Base-by-base conservation (phyloP, 2,797 vertebrate genomes). In the Amazonetta brasiliensis region DNA sequence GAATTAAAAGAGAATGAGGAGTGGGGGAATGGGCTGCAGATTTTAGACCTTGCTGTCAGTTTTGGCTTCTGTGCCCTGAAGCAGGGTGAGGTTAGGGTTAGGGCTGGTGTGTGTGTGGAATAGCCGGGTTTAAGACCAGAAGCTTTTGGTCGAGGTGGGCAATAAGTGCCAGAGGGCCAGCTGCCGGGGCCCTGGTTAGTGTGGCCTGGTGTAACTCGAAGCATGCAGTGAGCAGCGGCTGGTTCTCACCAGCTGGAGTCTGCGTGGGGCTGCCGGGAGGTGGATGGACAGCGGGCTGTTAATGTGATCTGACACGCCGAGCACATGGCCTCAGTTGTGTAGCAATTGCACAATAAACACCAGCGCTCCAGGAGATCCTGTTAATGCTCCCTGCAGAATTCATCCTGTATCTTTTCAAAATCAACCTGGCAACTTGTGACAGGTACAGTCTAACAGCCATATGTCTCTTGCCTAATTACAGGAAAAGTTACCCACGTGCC, bases 391-490 rank as follows among this genome's bases (percentile, higher is more conserved):
- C 82, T 31, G 84, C 58, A 55, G 92, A 63, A 60, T 89, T 80
- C 84, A 37, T 43, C 73, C 19, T 58, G 3, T 60, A 48, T 6
- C 48, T 68, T 46, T 72, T 80, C 62, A 50, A 68, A 43, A 75
- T 75, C 73, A 23, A 9, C 18, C 1, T 12, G 31, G 89, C 76
- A 78, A 1, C 48, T 55, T 20, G 62, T 78, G 93, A 81, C 69
- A 91, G 85, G 82, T 81, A 58, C 58, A 50, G 73, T 41, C 78
- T 16, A 50, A 12, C 48, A 68, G 83, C 92, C 90, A 55, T 75
- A 78, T 88, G 94, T 39, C 88, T 74, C 71, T 74, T 77, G 75
- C 84, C 81, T 94, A 60, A 94, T 87, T 82, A 60, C 78, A 44
- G 86, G 71, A 84, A 56, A 54, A 89, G 55, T 56, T 85, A 62